Evolutionary conservation across 1,140 invertebrate genomes (phyloP), one percentile per base, ranked within the genome.

Genomic region (Trichonephila clavipes): DNA sequence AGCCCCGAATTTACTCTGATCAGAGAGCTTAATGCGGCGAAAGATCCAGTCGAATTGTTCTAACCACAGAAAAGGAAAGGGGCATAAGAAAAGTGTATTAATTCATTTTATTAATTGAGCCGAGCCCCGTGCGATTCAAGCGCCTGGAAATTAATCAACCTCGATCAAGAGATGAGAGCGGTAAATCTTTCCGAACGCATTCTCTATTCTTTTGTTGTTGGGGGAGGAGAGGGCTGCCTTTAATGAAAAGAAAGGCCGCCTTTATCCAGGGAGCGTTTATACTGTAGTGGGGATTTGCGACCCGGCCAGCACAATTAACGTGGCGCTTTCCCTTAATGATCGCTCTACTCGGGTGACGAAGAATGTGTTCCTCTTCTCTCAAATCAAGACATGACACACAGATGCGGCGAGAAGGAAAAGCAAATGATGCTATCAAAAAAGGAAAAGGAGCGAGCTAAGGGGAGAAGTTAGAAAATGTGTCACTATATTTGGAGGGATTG

Each of bases 91-190:
- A 87, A 93, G 86, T 34, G 92, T 93, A 93, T 93, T 93, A 93
- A 93, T 93, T 93, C 92, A 88, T 93, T 93, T 93, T 93, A 93
- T 93, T 93, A 93, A 93, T 88, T 93, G 92, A 93, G 85, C 19
- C 62, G 51, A 86, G 64, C 83, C 72, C 62, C 91, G 82, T 72
- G 83, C 91, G 91, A 92, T 83, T 83, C 77, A 34, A 62, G 89
- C 58, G 69, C 16, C 89, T 82, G 69, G 92, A 66, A 93, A 93
- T 93, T 93, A 93, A 93, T 93, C 92, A 93, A 88, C 19, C 86
- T 62, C 85, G 92, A 93, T 93, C 86, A 81, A 93, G 92, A 88
- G 86, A 88, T 62, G 92, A 88, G 69, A 93, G 92, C 90, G 58
- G 85, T 93, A 93, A 93, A 93, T 88, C 92, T 93, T 93, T 88